Conservation (phyloP, 2,888 invertebrate species). For the Drosophila mulleri region DNA sequence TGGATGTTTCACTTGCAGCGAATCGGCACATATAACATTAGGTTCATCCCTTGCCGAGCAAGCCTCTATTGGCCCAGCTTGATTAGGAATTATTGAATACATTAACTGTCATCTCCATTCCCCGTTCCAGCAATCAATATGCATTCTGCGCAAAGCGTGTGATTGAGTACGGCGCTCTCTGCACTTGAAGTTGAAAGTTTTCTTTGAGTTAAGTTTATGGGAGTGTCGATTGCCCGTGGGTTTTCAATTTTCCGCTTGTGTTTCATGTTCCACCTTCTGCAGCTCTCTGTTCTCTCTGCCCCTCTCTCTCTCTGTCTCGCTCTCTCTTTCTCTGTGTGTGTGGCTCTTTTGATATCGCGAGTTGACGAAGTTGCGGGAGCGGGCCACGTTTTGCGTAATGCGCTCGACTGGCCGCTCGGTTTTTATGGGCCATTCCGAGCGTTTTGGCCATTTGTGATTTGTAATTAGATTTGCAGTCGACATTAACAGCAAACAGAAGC, state of each 20-base stretch:
- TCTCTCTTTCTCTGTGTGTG: background rate
- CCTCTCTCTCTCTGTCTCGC: no score
- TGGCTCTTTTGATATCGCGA: conserved; percentile 42
- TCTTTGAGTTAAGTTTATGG: conserved; percentile 25
- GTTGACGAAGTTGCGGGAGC: conserved; percentile 25
- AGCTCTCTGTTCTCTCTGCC: background rate
- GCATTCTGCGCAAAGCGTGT: background rate
- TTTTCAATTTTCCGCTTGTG: conserved; percentile 73
- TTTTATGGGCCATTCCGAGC: conserved; percentile 70
- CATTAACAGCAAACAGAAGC: conserved; percentile 50
- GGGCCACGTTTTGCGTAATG: conserved; percentile 73
- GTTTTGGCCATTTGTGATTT: conserved; percentile 77
- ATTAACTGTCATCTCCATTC: background rate
- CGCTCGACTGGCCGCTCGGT: conserved; percentile 61
- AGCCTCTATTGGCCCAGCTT: background rate
- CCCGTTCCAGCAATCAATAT: background rate
- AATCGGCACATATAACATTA: no score
- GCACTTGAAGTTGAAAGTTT: background rate
- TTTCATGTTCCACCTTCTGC: conserved; percentile 3
- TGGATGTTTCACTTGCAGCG: no score
- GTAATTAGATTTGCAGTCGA: conserved; percentile 72
- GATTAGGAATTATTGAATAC: background rate
- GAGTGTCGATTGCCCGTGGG: conserved; percentile 49
- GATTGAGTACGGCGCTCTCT: background rate
- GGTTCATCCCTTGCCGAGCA: background rate